These are phyloP conservation scores for Hypsibius dujardini DNA, from an alignment of 1,140 invertebrate species.

Conservation along the genomic window DNA sequence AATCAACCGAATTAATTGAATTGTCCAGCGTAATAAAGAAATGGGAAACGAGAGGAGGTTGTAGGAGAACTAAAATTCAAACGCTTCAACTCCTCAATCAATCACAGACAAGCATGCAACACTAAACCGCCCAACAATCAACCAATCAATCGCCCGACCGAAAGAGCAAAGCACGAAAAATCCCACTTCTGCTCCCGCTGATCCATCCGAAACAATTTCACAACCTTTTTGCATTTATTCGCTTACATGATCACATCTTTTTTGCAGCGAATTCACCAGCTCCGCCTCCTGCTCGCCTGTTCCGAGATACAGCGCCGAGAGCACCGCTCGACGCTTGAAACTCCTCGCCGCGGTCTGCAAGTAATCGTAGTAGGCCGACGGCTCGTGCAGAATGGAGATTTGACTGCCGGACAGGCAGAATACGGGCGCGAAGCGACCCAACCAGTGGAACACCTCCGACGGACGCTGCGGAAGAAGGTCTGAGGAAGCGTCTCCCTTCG, in stretches of 20 bases:
- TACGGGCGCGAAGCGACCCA: conserved; percentile 29
- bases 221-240: too few species aligned
- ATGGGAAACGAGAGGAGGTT: too few species aligned
- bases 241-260: conserved; percentile 26
- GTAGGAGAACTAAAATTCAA: too few species aligned
- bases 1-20: too few species aligned
- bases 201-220: too few species aligned
- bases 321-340: conserved; percentile 47
- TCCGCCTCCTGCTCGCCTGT: conserved; percentile 63
- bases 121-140: too few species aligned
- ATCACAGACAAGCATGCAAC: too few species aligned
- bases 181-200: too few species aligned
- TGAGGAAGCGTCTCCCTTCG: background rate
- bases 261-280: conserved; percentile 40
- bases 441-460: conserved; percentile 26
- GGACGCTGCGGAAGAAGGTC: background rate
- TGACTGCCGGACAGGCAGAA: conserved; percentile 31
- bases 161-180: too few species aligned
- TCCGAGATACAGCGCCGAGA: conserved; percentile 84
- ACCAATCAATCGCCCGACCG: too few species aligned
- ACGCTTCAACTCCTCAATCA: too few species aligned
- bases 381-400: conserved; percentile 30
- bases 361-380: conserved; percentile 31
- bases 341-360: conserved; percentile 24
- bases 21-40: too few species aligned